A percentile compares a stretch with the other conserved stretches of the same genome.
Evolutionary conservation across 2,113 vertebrate species (phyloP).

Genomic region (Panthera leo): DNA sequence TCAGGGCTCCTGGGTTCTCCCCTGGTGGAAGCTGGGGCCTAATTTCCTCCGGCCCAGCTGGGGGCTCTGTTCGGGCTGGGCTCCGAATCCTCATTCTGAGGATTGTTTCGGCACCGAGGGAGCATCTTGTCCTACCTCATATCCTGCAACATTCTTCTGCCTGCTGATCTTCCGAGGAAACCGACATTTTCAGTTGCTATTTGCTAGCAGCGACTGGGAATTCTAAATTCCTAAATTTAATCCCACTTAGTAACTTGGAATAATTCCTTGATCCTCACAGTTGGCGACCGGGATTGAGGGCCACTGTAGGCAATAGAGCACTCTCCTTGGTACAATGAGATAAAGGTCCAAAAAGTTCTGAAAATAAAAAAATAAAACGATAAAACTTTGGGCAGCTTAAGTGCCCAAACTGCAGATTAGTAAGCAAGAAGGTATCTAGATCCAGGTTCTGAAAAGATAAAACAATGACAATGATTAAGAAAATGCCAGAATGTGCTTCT

Average conservation of each 20-base stretch:
- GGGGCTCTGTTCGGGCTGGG: not conserved
- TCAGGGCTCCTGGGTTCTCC: not conserved
- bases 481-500: not conserved
- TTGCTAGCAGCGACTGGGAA: not conserved
- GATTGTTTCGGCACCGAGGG: not conserved
- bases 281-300: not conserved
- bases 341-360: not conserved
- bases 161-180: constrained; percentile 41
- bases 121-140: constrained; percentile 40
- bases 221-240: constrained; percentile 15
- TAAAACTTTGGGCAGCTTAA: not conserved
- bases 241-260: not conserved
- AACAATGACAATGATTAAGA: not conserved
- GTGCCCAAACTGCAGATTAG: not conserved
- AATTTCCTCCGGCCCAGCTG: constrained; percentile 50
- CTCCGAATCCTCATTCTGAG: constrained; percentile 38
- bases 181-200: not conserved
- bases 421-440: not conserved
- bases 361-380: constrained; percentile 15
- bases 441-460: not conserved
- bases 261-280: not conserved
- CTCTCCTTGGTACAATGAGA: not conserved
- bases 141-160: constrained; percentile 37
- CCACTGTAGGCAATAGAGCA: not conserved
- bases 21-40: not conserved